Base-by-base conservation (phyloP, 2,888 invertebrate genomes). In the Junonia oenone region DNA sequence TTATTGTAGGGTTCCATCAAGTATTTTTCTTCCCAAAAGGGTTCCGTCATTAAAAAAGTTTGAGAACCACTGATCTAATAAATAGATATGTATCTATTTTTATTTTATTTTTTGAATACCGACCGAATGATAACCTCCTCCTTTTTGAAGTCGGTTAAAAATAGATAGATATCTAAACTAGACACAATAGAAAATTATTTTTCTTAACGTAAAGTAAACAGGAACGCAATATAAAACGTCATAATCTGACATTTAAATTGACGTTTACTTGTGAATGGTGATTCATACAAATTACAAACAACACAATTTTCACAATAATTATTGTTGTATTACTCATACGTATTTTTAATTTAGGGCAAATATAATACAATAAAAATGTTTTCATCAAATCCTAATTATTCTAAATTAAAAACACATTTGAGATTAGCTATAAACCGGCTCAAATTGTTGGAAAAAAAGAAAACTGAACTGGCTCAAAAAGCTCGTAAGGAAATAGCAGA, bases 401-500 rank as follows among this genome's bases (percentile, higher is more conserved):
- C 95, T 1, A 99, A 99, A 84, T 90, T 99, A 51, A 99, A 99
- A 92, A 99, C 99, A 8, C 97, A 99, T 84, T 88, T 99, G 57
- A 93, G 99, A 64, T 90, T 99, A 65, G 94, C 97, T 6, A 94
- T 98, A 68, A 98, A 98, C 82, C 94, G 99, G 45, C 91, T 99
- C 35, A 99, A 99, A 83, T 86, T 99, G 53, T 78, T 99, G 65
- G 98, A 98, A 76, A 99, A 99, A 86, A 99, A 99, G 91, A 99
- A 99, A 90, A 95, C 98, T 0, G 99, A 99, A 87, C 86, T 99
- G 68, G 96, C 99, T 1, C 95, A 97, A 76, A 99, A 99, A 83
- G 95, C 99, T 0, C 92, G 98, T 62, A 96, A 96, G 75, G 99
- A 99, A 93, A 99, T 99, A 58, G 99, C 98, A 0, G 99, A 99